A percentile compares a stretch with the other conserved stretches of the same genome.
phyloP scores from a whole-genome alignment of 2,113 vertebrate species.

The Notechis scutatus region DNA sequence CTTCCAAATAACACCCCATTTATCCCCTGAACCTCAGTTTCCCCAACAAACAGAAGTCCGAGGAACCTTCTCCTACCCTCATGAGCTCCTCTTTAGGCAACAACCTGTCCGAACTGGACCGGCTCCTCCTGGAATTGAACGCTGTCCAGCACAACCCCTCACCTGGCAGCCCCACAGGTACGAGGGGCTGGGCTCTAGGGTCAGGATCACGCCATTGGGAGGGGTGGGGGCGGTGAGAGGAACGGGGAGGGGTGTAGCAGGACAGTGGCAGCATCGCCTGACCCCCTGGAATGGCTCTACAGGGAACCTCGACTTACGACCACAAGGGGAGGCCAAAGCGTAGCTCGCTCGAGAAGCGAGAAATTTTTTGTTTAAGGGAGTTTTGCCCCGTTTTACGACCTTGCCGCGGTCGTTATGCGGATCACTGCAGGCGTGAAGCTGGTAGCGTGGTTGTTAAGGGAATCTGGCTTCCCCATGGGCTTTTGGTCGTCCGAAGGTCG shows the following conservation, averaged over 20 bases:
- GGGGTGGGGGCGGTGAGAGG: not conserved
- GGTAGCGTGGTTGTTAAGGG: no score
- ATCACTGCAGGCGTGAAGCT: no score
- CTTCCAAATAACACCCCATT: not conserved
- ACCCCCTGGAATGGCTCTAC: not conserved
- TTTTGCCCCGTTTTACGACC: no score
- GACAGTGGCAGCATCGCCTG: not conserved
- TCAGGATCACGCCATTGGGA: not conserved
- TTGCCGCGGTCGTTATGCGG: no score
- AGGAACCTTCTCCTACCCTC: slow-evolving; percentile 82
- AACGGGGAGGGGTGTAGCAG: not conserved
- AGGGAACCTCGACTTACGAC: no score
- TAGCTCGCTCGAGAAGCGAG: no score
- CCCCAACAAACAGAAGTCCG: slow-evolving; percentile 94
- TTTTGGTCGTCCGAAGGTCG: no score
- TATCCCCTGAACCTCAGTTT: slow-evolving; percentile 74
- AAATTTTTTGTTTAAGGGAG: no score
- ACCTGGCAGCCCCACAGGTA: slow-evolving; percentile 82
- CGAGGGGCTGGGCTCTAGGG: not conserved
- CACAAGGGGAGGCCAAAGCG: no score
- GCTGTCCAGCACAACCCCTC: slow-evolving; percentile 87
- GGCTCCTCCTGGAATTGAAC: slow-evolving; percentile 91
- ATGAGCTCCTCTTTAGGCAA: slow-evolving; percentile 89
- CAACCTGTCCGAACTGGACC: slow-evolving; percentile 95
- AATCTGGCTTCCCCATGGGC: no score